Conservation (phyloP, 1,140 invertebrate genomes). For the Anoplolepis gracilipes region DNA sequence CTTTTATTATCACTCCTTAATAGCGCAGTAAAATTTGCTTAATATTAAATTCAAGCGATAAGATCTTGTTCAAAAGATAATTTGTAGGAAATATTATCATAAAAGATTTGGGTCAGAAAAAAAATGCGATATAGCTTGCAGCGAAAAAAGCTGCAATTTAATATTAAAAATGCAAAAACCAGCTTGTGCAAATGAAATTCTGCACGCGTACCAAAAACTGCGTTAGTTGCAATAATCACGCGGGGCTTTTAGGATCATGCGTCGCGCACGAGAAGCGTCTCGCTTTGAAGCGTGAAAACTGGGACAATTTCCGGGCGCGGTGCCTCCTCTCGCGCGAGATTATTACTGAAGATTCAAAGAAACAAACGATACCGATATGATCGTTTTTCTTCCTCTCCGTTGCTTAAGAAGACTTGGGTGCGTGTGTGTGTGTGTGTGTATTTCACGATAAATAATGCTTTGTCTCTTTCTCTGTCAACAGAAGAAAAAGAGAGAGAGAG, state of each 20-base stretch:
- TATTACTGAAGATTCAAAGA: neutral
- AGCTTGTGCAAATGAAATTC: conserved; percentile 24
- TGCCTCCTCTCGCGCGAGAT: neutral
- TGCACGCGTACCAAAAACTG: conserved; percentile 27
- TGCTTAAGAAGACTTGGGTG: too few relatives aligned
- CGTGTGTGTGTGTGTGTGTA: too few relatives aligned
- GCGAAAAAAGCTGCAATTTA: neutral
- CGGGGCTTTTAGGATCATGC: conserved; percentile 20
- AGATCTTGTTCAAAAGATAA: neutral
- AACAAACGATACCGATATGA: too few relatives aligned
- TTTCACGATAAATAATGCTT: too few relatives aligned
- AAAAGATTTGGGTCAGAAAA: conserved; percentile 10
- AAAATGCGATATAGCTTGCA: neutral
- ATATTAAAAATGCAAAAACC: conserved; percentile 32
- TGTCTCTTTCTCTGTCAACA: neutral
- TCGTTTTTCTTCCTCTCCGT: too few relatives aligned
- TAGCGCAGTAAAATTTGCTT: neutral
- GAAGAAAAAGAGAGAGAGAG: neutral
- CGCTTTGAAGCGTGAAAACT: conserved; percentile 33
- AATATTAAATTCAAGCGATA: neutral
- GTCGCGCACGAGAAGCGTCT: conserved; percentile 35
- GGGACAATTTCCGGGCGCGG: neutral
- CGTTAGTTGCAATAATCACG: conserved; percentile 40
- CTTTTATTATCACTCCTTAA: neutral
- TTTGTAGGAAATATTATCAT: neutral